These are phyloP conservation scores for Crambe crambe DNA, from an alignment of 37 sponge, comb jelly and placozoan genomes.

Conservation along the genomic window DNA sequence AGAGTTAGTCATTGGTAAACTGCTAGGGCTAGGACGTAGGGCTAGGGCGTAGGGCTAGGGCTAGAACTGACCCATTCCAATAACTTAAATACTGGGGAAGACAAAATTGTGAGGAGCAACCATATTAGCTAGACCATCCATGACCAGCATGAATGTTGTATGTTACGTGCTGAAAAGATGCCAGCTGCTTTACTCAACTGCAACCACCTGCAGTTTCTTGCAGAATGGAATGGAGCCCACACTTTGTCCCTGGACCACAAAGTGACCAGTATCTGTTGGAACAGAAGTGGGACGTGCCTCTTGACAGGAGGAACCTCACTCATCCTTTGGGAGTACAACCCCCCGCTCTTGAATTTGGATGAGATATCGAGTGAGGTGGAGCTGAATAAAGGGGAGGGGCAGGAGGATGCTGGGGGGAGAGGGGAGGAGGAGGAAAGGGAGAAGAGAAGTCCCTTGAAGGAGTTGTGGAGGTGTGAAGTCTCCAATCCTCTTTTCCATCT, in stretches of 20 bases:
- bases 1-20: too few species aligned
- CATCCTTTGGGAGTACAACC: constrained; percentile 39
- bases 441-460: constrained; percentile 13
- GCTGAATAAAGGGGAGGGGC: constrained; percentile 18
- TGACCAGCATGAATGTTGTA: too few species aligned
- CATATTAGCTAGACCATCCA: too few species aligned
- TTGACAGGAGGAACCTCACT: constrained; percentile 55
- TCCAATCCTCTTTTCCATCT: constrained; percentile 41
- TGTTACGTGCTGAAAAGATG: too few species aligned
- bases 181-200: too few species aligned
- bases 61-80: too few species aligned
- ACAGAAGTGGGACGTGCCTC: constrained; percentile 47
- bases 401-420: neutral
- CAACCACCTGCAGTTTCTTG: neutral
- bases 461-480: constrained; percentile 52
- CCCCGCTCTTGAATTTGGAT: neutral
- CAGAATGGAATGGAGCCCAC: constrained; percentile 31
- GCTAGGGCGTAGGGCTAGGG: too few species aligned
- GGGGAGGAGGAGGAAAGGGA: constrained; percentile 1
- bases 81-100: too few species aligned
- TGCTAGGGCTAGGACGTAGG: too few species aligned
- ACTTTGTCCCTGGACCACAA: constrained; percentile 20
- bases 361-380: neutral
- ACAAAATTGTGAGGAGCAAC: too few species aligned
- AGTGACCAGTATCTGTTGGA: constrained; percentile 52